Conservation (phyloP, 30 jellyfish, hydroid and myxozoan species). For the Aurelia aurita complex sp. Pacific region DNA sequence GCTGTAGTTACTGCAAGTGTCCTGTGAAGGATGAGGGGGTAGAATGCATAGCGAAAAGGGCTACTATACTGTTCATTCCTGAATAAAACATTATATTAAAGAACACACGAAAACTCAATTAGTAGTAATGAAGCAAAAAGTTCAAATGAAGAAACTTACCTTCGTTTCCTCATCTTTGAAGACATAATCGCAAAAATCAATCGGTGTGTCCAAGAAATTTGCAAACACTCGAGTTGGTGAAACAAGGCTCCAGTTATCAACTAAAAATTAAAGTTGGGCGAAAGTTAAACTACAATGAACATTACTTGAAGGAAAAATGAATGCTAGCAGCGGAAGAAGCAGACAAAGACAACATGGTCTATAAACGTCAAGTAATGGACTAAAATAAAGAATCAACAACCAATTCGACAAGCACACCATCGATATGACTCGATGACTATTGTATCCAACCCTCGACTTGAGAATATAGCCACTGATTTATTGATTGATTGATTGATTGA, state of each 20-base stretch:
- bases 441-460: too few species aligned
- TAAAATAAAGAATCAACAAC: too few species aligned
- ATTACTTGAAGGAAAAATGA: not conserved
- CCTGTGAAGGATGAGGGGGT: not conserved
- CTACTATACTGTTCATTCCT: too few species aligned
- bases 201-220: constrained; percentile 29
- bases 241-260: constrained; percentile 93
- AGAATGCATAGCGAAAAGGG: not conserved
- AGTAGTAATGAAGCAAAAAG: not conserved
- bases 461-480: too few species aligned
- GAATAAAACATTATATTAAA: too few species aligned
- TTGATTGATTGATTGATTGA: too few species aligned
- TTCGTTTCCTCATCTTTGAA: constrained; percentile 79
- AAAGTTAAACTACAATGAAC: too few species aligned
- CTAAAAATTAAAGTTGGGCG: constrained; percentile 26
- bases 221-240: constrained; percentile 92
- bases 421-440: too few species aligned
- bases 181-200: constrained; percentile 77
- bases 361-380: too few species aligned
- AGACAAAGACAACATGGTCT: not conserved
- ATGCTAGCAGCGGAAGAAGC: not conserved
- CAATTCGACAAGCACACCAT: too few species aligned
- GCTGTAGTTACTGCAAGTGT: not conserved
- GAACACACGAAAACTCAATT: too few species aligned
- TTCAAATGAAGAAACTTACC: constrained; percentile 3